These are phyloP conservation scores for Psix sp. DNA, from an alignment of 1,140 invertebrate species.

Conservation along the genomic window DNA sequence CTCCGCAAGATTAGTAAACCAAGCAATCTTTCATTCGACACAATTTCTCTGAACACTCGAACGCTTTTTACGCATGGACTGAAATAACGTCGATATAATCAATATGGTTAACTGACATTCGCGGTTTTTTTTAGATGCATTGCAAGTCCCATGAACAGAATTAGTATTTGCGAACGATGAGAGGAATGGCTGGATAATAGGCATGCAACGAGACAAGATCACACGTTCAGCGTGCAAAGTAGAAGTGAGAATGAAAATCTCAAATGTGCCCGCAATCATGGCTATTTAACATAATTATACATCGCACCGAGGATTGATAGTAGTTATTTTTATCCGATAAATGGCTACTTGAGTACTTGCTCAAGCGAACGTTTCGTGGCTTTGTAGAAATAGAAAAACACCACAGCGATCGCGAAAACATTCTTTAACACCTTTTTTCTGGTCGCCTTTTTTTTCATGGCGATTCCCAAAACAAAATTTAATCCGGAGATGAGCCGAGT, in stretches of 20 bases:
- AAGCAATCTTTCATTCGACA: neutral
- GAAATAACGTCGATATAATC: constrained; percentile 34
- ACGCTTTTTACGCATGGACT: constrained; percentile 6
- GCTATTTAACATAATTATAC: constrained; percentile 46
- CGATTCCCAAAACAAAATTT: too few relatives aligned
- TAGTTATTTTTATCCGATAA: constrained; percentile 31
- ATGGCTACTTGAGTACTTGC: constrained; percentile 12
- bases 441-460: too few relatives aligned
- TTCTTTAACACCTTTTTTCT: too few relatives aligned
- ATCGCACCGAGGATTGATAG: constrained; percentile 22
- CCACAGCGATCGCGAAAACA: too few relatives aligned
- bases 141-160: constrained; percentile 35
- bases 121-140: constrained; percentile 33
- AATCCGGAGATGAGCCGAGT: too few relatives aligned
- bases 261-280: constrained; percentile 30
- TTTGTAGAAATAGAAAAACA: constrained; percentile 15
- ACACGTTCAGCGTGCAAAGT: constrained; percentile 33
- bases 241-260: constrained; percentile 18
- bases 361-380: constrained; percentile 1
- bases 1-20: too few relatives aligned
- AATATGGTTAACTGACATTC: constrained; percentile 55
- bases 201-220: constrained; percentile 39
- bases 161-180: constrained; percentile 30
- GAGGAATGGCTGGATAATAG: constrained; percentile 31
- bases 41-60: constrained; percentile 29